Evolutionary conservation across 1,140 invertebrate species (phyloP).

Genomic region (Scylla paramamosain): DNA sequence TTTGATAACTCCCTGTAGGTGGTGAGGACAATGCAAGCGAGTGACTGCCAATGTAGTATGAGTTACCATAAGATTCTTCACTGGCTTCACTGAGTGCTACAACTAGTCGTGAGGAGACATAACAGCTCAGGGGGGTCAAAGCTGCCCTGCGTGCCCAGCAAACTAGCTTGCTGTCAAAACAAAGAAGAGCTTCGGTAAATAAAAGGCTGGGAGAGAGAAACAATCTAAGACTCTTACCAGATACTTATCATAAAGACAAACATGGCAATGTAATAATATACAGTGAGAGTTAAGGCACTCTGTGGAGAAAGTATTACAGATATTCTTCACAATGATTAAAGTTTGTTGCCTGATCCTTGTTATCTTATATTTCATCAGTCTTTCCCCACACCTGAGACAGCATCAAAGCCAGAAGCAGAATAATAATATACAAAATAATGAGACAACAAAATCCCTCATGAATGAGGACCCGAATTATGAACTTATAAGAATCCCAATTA

Average conservation of each 20-base stretch:
- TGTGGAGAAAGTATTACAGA: too few relatives aligned
- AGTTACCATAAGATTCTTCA: conserved; percentile 38
- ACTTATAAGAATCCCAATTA: too few relatives aligned
- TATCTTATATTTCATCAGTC: too few relatives aligned
- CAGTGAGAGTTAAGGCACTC: too few relatives aligned
- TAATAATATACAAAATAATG: too few relatives aligned
- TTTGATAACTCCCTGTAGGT: neutral
- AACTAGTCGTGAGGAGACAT: conserved; percentile 66
- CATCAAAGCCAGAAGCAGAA: too few relatives aligned
- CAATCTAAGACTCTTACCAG: neutral
- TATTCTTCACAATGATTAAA: too few relatives aligned
- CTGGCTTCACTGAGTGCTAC: conserved; percentile 55
- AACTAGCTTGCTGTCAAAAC: conserved; percentile 66
- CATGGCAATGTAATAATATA: too few relatives aligned
- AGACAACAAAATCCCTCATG: too few relatives aligned
- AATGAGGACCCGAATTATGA: too few relatives aligned
- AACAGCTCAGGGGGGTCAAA: conserved; percentile 59
- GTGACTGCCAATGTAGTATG: neutral
- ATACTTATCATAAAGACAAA: neutral
- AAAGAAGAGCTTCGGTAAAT: conserved; percentile 47
- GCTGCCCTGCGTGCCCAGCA: conserved; percentile 48
- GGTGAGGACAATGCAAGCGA: neutral
- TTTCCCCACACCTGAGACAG: too few relatives aligned
- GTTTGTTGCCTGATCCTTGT: too few relatives aligned
- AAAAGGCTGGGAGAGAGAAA: neutral